Conservation (phyloP, 2,113 vertebrate species). For the Myodes glareolus region DNA sequence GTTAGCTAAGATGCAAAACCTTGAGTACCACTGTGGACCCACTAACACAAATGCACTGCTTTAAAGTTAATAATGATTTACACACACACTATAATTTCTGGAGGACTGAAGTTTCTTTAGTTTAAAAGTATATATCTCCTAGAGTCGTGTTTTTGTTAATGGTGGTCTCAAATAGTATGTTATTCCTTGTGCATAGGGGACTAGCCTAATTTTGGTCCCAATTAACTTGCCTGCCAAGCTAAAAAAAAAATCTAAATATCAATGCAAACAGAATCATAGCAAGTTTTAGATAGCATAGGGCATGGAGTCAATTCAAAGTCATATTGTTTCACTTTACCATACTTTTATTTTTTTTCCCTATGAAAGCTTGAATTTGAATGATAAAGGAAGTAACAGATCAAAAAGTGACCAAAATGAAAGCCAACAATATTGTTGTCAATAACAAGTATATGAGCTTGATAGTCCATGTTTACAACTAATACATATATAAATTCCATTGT, state of each 20-base stretch:
- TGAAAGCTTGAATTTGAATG: background rate
- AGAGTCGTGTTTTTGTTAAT: background rate
- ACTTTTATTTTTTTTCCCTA: background rate
- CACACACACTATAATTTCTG: background rate
- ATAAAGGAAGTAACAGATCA: background rate
- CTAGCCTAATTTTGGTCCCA: background rate
- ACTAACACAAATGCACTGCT: background rate
- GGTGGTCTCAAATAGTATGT: background rate
- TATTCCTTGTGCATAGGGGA: background rate
- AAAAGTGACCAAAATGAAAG: background rate
- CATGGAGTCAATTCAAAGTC: background rate
- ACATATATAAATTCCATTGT: background rate
- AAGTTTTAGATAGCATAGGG: background rate
- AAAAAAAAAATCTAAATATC: background rate
- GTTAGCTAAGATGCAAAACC: background rate
- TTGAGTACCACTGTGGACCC: background rate
- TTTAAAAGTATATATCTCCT: constrained; percentile 4
- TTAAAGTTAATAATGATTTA: background rate
- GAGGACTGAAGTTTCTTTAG: background rate
- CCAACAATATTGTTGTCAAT: background rate
- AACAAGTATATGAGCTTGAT: background rate
- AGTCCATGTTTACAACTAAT: background rate
- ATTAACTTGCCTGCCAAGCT: background rate
- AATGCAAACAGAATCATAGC: background rate
- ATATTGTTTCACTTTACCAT: background rate